Evolutionary conservation across 2,888 invertebrate species (phyloP), one percentile per base, ranked within the genome.

Genomic region (Malachius bipustulatus): DNA sequence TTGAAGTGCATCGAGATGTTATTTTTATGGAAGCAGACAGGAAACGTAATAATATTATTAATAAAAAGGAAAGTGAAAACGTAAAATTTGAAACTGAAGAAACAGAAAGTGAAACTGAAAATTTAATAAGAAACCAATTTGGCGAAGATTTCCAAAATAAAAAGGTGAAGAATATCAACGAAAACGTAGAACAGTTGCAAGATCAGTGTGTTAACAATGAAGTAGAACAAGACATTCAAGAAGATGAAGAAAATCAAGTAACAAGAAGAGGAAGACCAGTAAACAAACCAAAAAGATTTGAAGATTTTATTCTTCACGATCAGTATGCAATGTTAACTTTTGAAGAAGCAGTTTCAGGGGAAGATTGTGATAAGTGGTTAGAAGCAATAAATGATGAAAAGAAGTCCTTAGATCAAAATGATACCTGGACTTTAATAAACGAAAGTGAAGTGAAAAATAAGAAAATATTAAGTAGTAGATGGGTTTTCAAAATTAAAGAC

Each of bases 321-420:
- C n/a, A n/a, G n/a, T n/a, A n/a, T n/a, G n/a, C n/a, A n/a, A n/a
- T n/a, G n/a, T 26, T 10, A n/a, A 34, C 36, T 4, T 36, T 34
- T 19, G 33, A 36, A 35, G 36, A 36, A 29, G 29, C 8, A 9
- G 10, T 35, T 15, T 9, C 14, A 34, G 33, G n/a, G 3, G 6
- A 16, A 29, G 19, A 34, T 9, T 31, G 32, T 16, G 9, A 30
- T 13, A 34, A 43, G n/a, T 43, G 37, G 43, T 16, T 14, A n/a
- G 16, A 31, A 28, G 42, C 44, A 8, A 40, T 42, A 11, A 10
- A 39, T 27, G 38, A 44, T 34, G 48, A 48, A 45, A 44, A 45
- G 26, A 31, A 41, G 13, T 45, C 44, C 4, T 35, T 49, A 4
- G n/a, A 40, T 10, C 35, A 43, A 29, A 48, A 46, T 28, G 24